Conservation (phyloP, 2,797 vertebrate genomes). For the Acanthurus leucopareius region DNA sequence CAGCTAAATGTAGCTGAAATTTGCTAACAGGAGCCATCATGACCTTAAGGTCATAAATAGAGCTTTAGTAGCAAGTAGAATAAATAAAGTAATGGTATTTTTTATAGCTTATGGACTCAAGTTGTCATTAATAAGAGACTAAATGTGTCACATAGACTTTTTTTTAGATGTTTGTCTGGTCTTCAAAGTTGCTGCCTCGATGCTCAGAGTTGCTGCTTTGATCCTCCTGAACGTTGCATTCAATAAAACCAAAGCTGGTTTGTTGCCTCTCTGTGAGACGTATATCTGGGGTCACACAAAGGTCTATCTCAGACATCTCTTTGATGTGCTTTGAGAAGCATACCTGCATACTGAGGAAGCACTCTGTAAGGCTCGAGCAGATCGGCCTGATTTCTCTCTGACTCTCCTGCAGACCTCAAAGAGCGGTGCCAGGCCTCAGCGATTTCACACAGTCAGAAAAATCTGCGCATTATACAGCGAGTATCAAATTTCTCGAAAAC, state of each 20-base stretch:
- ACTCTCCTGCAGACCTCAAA: constrained; percentile 48
- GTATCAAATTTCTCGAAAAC: constrained; percentile 49
- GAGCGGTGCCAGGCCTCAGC: constrained; percentile 36
- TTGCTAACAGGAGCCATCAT: background rate
- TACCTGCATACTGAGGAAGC: constrained; percentile 73
- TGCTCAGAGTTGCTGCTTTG: constrained; percentile 14
- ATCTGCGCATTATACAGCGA: constrained; percentile 37
- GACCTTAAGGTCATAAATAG: background rate
- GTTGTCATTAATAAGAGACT: background rate
- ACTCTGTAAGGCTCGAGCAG: constrained; percentile 51
- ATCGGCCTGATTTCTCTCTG: constrained; percentile 61
- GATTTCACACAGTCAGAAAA: constrained; percentile 55
- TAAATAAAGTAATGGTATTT: background rate
- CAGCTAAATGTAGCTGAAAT: background rate
- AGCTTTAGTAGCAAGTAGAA: background rate
- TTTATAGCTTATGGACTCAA: background rate
- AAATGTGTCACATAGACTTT: background rate
- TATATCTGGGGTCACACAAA: constrained; percentile 53
- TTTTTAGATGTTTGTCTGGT: constrained; percentile 45
- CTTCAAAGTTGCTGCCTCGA: background rate
- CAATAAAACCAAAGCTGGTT: constrained; percentile 52
- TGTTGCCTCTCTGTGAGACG: constrained; percentile 52
- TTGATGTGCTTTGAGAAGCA: constrained; percentile 74
- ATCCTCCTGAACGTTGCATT: constrained; percentile 40
- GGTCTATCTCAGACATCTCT: constrained; percentile 75